A percentile compares a stretch with the other conserved stretches of the same genome.
Evolutionary conservation across 2,797 vertebrate species (phyloP).

Genomic region (Eutrigla gurnardus): DNA sequence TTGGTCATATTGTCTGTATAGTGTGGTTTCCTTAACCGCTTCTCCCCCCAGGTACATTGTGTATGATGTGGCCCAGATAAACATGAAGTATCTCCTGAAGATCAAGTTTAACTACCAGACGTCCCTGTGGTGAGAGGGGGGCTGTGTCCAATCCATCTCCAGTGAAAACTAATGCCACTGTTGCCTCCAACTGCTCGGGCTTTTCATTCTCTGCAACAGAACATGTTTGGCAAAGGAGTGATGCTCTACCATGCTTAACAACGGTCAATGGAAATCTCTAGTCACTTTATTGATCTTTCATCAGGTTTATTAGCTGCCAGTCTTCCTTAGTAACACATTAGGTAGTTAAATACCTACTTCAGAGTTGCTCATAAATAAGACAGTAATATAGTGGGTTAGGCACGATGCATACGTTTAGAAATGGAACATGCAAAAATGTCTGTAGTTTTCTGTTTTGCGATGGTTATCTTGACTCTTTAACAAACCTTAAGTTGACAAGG

Average conservation of each 20-base stretch:
- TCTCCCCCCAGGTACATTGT: conserved; percentile 93
- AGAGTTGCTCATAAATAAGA: conserved; percentile 21
- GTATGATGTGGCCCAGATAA: conserved; percentile 95
- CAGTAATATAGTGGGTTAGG: conserved; percentile 17
- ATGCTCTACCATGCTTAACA: conserved; percentile 38
- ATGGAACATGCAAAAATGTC: conserved; percentile 16
- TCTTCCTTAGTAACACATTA: conserved; percentile 48
- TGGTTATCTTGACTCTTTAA: conserved; percentile 25
- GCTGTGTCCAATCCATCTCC: background rate
- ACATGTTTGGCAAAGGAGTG: conserved; percentile 45
- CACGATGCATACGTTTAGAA: conserved; percentile 12
- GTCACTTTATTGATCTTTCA: conserved; percentile 67
- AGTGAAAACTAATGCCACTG: conserved; percentile 43
- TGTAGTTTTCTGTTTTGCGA: conserved; percentile 22
- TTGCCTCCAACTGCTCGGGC: conserved; percentile 46
- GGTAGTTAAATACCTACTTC: conserved; percentile 49
- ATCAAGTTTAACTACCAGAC: conserved; percentile 98
- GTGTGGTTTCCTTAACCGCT: conserved; percentile 83
- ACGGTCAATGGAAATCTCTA: conserved; percentile 46
- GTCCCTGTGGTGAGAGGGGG: conserved; percentile 90
- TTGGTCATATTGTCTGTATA: background rate
- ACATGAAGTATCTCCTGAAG: conserved; percentile 98
- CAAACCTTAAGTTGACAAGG: conserved; percentile 31
- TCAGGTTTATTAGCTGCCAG: conserved; percentile 53
- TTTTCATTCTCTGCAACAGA: conserved; percentile 58